Conservation (phyloP, 1,140 invertebrate species). For the Periplaneta americana region DNA sequence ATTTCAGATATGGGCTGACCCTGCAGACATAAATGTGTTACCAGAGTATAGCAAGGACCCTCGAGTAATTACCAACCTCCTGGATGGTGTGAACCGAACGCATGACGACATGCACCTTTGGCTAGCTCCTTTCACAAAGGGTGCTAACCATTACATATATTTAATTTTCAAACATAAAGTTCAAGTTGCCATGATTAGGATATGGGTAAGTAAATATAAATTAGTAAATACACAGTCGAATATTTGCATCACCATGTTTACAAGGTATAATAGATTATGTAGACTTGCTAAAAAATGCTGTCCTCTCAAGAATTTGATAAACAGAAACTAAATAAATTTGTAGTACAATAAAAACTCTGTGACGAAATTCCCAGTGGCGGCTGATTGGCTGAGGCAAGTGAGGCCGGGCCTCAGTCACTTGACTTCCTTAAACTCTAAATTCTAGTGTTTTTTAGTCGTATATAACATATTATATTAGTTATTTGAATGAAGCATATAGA, state of each 20-base stretch:
- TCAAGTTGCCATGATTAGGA: slow-evolving; percentile 62
- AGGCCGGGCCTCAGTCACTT: no score
- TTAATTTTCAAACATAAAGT: slow-evolving; percentile 51
- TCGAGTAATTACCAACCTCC: slow-evolving; percentile 53
- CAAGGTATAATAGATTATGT: no score
- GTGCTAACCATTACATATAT: slow-evolving; percentile 49
- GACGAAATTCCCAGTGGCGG: no score
- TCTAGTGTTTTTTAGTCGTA: no score
- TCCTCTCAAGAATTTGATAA: no score
- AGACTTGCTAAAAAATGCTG: no score
- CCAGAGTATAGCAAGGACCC: slow-evolving; percentile 52
- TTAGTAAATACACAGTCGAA: background rate
- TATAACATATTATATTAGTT: no score
- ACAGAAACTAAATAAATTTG: no score
- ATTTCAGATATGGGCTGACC: slow-evolving; percentile 49
- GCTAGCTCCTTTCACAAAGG: slow-evolving; percentile 56
- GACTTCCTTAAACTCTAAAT: no score
- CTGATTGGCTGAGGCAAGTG: no score
- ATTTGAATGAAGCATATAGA: no score
- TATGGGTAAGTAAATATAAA: slow-evolving; percentile 58
- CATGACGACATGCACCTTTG: slow-evolving; percentile 72
- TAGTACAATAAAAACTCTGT: no score
- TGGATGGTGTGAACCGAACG: slow-evolving; percentile 66
- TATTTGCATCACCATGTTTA: background rate
- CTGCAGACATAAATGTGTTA: slow-evolving; percentile 52